Evolutionary conservation across 2,797 vertebrate species (phyloP).

Genomic region (Cossypha polioptera): DNA sequence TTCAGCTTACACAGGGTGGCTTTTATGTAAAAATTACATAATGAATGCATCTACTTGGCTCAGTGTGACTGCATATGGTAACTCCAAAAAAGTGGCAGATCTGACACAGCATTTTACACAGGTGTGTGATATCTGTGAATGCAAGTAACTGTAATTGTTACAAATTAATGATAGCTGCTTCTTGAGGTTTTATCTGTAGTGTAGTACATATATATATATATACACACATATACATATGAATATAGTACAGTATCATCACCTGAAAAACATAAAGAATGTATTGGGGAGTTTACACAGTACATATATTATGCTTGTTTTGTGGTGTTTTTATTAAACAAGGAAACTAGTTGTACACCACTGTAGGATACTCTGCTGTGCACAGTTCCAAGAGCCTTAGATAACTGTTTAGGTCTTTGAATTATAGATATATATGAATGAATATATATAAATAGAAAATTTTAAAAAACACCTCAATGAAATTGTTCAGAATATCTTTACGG

Average conservation of each 20-base stretch:
- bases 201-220: not conserved
- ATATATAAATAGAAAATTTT: constrained; percentile 49
- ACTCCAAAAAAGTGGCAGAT: constrained; percentile 6
- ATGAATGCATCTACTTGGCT: not conserved
- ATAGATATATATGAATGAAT: constrained; percentile 35
- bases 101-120: constrained; percentile 2
- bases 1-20: not conserved
- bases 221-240: not conserved
- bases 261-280: constrained; percentile 38
- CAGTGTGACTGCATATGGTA: not conserved
- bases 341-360: constrained; percentile 56
- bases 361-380: constrained; percentile 59
- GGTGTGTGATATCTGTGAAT: constrained; percentile 34
- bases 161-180: constrained; percentile 35
- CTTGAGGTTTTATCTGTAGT: constrained; percentile 45
- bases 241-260: constrained; percentile 39
- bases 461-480: constrained; percentile 69
- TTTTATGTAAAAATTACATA: not conserved
- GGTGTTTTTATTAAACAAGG: constrained; percentile 59
- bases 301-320: constrained; percentile 13
- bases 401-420: constrained; percentile 62
- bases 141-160: constrained; percentile 58
- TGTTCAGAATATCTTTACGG: constrained; percentile 26
- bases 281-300: constrained; percentile 37
- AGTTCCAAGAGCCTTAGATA: constrained; percentile 76